Evolutionary conservation across 2,888 invertebrate species (phyloP).

Genomic region (Suillia variegata): DNA sequence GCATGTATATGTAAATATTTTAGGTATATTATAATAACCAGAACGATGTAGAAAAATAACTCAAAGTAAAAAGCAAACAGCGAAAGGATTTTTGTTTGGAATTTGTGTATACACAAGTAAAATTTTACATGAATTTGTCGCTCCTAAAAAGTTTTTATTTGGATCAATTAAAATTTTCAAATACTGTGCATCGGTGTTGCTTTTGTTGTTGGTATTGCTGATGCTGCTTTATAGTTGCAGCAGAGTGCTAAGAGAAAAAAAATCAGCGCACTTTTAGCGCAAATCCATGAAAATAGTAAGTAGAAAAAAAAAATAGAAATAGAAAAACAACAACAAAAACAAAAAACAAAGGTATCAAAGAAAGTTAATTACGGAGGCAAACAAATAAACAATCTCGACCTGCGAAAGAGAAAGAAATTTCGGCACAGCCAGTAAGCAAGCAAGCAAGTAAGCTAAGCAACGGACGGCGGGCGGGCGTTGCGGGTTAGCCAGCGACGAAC

Average conservation of each 20-base stretch:
- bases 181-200: not conserved
- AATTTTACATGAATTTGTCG: too few relatives aligned
- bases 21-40: too few relatives aligned
- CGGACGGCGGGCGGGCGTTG: too few relatives aligned
- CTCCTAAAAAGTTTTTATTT: too few relatives aligned
- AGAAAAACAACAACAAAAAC: not conserved
- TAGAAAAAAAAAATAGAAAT: not conserved
- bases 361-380: not conserved
- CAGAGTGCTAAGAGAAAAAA: not conserved
- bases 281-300: not conserved
- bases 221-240: not conserved
- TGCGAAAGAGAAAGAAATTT: not conserved
- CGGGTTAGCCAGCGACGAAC: too few relatives aligned
- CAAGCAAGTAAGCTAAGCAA: not conserved
- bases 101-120: too few relatives aligned
- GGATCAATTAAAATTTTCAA: too few relatives aligned
- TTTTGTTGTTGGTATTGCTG: constrained; percentile 7
- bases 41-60: too few relatives aligned
- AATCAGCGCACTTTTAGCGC: not conserved
- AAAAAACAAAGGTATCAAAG: constrained; percentile 6
- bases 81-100: too few relatives aligned
- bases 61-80: too few relatives aligned
- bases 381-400: not conserved
- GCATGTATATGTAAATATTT: too few relatives aligned
- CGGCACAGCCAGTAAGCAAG: not conserved